A percentile compares a stretch with the other conserved stretches of the same genome.
Conservation (phyloP, 2,113 vertebrate species). For the Trogon surrucura region DNA sequence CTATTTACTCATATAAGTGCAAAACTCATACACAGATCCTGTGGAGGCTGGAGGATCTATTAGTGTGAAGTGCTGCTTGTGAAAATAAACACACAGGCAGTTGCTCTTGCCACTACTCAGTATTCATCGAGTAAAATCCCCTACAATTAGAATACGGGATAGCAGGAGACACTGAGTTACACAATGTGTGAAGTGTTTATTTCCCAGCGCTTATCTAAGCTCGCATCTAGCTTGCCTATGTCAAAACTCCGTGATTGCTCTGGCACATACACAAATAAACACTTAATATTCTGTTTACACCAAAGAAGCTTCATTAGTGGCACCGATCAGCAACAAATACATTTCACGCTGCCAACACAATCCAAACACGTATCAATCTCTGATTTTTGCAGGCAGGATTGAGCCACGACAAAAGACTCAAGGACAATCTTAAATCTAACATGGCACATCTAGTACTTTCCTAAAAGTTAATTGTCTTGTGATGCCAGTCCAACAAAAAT, state of each 20-base stretch:
- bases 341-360: neutral
- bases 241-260: neutral
- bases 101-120: neutral
- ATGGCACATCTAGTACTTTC: neutral
- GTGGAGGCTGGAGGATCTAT: neutral
- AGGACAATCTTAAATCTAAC: neutral
- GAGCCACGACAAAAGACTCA: neutral
- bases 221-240: neutral
- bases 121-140: neutral
- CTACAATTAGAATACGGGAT: neutral
- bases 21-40: neutral
- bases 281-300: constrained; percentile 42
- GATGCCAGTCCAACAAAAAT: neutral
- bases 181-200: neutral
- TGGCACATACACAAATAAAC: constrained; percentile 25
- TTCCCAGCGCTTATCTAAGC: neutral
- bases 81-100: neutral
- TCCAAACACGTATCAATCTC: neutral
- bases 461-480: neutral
- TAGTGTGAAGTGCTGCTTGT: neutral
- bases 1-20: neutral
- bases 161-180: neutral
- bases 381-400: neutral
- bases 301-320: constrained; percentile 31
- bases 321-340: neutral